Percentiles rank a stretch among this genome's conserved stretches.
Conservation (phyloP, 2,113 vertebrate species). For the Seriola dumerili region DNA sequence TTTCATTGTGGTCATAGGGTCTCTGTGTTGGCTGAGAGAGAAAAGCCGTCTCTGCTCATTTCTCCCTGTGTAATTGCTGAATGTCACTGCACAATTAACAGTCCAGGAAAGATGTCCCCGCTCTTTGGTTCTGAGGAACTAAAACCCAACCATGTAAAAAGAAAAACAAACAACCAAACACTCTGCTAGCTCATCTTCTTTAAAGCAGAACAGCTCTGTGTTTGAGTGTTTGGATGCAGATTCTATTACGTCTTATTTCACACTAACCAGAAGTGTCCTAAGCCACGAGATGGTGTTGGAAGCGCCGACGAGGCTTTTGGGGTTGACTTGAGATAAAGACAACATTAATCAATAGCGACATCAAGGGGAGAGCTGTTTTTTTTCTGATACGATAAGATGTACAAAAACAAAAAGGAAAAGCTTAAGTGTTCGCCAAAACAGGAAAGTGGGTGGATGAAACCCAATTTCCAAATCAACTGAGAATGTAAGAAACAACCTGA, state of each 20-base stretch:
- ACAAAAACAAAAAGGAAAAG: background rate
- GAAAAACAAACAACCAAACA: background rate
- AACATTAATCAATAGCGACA: background rate
- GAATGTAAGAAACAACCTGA: background rate
- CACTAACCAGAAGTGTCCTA: background rate
- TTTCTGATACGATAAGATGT: background rate
- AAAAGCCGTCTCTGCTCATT: background rate
- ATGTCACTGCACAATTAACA: background rate
- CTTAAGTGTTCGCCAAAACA: background rate
- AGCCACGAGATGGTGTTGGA: background rate
- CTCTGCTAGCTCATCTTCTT: background rate
- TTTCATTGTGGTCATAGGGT: conserved; percentile 18
- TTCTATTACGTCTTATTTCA: background rate
- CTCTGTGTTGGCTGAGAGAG: background rate
- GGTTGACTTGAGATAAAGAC: background rate
- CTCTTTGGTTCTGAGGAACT: conserved; percentile 3
- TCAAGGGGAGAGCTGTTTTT: background rate
- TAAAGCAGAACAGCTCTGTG: background rate
- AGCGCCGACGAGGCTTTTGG: background rate
- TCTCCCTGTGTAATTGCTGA: background rate
- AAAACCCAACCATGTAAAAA: too few relatives aligned
- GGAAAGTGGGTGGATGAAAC: background rate
- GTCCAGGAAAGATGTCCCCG: background rate
- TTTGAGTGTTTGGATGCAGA: background rate
- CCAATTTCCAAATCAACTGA: background rate